phyloP scores from a whole-genome alignment of 35 echinoderm and acorn worm species.

The Ophioderma brevispina region DNA sequence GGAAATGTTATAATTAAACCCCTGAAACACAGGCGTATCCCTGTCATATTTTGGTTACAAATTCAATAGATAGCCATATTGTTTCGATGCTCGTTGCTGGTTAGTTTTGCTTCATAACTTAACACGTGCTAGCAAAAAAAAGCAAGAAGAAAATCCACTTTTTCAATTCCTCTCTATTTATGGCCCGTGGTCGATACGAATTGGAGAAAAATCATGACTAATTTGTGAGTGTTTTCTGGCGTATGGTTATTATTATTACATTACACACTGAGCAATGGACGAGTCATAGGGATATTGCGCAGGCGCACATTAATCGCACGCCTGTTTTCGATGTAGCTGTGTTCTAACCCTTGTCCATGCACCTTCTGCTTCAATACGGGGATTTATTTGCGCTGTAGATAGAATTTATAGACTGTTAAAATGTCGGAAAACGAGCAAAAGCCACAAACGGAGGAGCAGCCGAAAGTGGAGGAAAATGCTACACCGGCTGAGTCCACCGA shows the following conservation, averaged over 20 bases:
- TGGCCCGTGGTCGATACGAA: not conserved
- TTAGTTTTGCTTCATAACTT: too few relatives aligned
- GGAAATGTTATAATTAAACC: too few relatives aligned
- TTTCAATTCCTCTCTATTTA: too few relatives aligned
- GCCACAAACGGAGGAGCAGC: slow-evolving; percentile 58
- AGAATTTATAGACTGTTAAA: slow-evolving; percentile 29
- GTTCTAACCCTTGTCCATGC: not conserved
- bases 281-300: slow-evolving; percentile 17
- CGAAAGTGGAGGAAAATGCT: slow-evolving; percentile 1
- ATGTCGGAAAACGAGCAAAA: slow-evolving; percentile 90
- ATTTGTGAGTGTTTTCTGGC: not conserved
- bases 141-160: too few relatives aligned
- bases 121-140: too few relatives aligned
- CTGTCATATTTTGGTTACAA: too few relatives aligned
- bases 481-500: slow-evolving; percentile 40
- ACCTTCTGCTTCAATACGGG: not conserved
- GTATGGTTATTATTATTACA: slow-evolving; percentile 6
- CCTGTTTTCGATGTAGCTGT: not conserved
- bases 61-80: too few relatives aligned
- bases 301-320: slow-evolving; percentile 14
- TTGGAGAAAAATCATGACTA: not conserved
- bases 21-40: too few relatives aligned
- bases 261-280: not conserved
- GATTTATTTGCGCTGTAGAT: slow-evolving; percentile 17
- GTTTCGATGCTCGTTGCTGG: too few relatives aligned